Conservation (phyloP, 2,888 invertebrate genomes). For the Eupithecia dodoneata region DNA sequence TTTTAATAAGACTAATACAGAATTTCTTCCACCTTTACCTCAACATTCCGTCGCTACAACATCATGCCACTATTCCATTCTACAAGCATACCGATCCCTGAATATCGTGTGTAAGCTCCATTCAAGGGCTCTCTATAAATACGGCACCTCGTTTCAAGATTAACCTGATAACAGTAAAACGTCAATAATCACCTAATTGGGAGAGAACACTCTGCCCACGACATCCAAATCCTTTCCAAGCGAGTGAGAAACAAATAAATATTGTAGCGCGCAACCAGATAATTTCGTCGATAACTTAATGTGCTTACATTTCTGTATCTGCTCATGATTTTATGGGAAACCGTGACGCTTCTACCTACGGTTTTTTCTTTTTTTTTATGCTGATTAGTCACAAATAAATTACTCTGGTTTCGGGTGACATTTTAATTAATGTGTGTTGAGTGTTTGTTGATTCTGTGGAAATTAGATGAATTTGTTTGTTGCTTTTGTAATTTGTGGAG, state of each 20-base stretch:
- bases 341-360: constrained; percentile 64
- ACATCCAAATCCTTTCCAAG: constrained; percentile 61
- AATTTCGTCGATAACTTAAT: constrained; percentile 82
- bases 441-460: constrained; percentile 19
- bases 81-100: constrained; percentile 5
- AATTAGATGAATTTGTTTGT: constrained; percentile 20
- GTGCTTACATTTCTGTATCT: constrained; percentile 83
- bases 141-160: constrained; percentile 71
- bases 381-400: constrained; percentile 43
- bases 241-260: constrained; percentile 82
- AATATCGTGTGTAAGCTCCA: constrained; percentile 39
- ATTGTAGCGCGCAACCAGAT: constrained; percentile 81
- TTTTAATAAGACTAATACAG: background rate
- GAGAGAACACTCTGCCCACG: constrained; percentile 77
- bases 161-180: constrained; percentile 81
- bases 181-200: constrained; percentile 85
- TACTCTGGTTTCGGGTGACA: constrained; percentile 29
- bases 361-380: constrained; percentile 42
- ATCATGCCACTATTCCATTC: background rate
- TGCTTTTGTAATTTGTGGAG: background rate
- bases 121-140: constrained; percentile 65
- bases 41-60: background rate
- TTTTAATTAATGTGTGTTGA: constrained; percentile 26
- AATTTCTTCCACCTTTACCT: background rate
- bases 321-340: constrained; percentile 83